phyloP scores from a whole-genome alignment of 2,888 invertebrate genomes.

The Monopis laevigella region DNA sequence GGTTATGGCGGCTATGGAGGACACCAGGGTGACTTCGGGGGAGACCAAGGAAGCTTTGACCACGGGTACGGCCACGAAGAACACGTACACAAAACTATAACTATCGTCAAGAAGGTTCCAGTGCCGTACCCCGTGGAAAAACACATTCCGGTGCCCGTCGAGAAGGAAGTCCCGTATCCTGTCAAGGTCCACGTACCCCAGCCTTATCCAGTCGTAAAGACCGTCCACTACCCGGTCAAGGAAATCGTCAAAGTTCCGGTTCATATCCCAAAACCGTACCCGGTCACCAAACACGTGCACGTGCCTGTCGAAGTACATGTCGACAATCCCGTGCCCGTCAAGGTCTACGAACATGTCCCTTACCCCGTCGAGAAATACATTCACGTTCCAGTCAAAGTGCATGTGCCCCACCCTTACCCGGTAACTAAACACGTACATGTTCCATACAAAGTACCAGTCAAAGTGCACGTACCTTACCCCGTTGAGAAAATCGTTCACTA shows the following conservation, averaged over 20 bases:
- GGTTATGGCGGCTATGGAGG: constrained; percentile 30
- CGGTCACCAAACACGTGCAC: constrained; percentile 73
- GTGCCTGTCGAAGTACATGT: constrained; percentile 65
- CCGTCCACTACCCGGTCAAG: constrained; percentile 73
- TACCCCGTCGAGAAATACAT: constrained; percentile 71
- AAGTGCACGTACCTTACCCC: constrained; percentile 77
- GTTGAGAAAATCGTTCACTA: constrained; percentile 78
- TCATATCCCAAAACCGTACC: constrained; percentile 73
- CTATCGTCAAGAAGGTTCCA: constrained; percentile 75
- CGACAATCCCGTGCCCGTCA: constrained; percentile 70
- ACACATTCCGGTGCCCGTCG: constrained; percentile 72
- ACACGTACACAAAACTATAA: constrained; percentile 72
- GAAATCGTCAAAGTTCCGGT: constrained; percentile 73
- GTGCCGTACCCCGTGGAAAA: constrained; percentile 80
- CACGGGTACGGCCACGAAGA: constrained; percentile 35
- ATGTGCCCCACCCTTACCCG: constrained; percentile 76
- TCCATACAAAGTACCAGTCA: constrained; percentile 74
- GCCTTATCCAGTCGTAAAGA: constrained; percentile 76
- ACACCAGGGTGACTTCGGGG: constrained; percentile 25
- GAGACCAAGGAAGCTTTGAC: constrained; percentile 22
- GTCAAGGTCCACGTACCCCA: constrained; percentile 76
- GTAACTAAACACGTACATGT: constrained; percentile 75
- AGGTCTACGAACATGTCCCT: constrained; percentile 73
- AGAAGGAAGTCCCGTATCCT: constrained; percentile 72
- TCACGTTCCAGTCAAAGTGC: constrained; percentile 76